A percentile compares a stretch with the other conserved stretches of the same genome.
These are phyloP conservation scores for Tachypleus tridentatus DNA, from an alignment of 1,140 invertebrate genomes.

Conservation along the genomic window DNA sequence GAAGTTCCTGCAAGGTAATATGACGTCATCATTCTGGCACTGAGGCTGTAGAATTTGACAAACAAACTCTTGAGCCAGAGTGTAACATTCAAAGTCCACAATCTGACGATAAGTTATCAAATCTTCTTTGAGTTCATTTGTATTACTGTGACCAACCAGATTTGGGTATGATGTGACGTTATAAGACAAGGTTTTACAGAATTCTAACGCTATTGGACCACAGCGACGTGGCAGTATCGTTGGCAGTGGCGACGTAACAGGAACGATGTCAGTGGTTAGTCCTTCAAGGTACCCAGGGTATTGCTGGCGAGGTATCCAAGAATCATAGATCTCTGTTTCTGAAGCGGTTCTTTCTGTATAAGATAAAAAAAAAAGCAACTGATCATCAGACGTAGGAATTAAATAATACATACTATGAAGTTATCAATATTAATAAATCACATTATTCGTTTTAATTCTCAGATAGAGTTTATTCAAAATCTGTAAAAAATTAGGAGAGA, in stretches of 20 bases:
- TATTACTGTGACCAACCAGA: conserved; percentile 48
- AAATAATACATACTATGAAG: too few species aligned
- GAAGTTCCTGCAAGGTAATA: conserved; percentile 65
- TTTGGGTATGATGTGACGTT: conserved; percentile 76
- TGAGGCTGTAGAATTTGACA: conserved; percentile 70
- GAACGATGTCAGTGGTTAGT: conserved; percentile 38
- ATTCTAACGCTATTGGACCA: conserved; percentile 47
- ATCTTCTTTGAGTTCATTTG: conserved; percentile 55
- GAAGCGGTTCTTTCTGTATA: conserved; percentile 15
- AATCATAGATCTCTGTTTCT: conserved; percentile 11
- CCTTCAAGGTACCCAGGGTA: conserved; percentile 27
- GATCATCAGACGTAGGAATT: too few species aligned
- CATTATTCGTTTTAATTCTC: too few species aligned
- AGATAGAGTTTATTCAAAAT: too few species aligned
- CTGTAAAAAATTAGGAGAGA: too few species aligned
- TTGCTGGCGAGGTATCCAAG: conserved; percentile 20
- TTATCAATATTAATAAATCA: too few species aligned
- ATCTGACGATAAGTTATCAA: conserved; percentile 66
- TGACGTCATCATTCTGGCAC: conserved; percentile 46
- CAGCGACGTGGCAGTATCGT: conserved; percentile 45
- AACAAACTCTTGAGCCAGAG: conserved; percentile 69
- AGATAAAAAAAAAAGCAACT: too few species aligned
- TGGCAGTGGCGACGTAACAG: conserved; percentile 27
- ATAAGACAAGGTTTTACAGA: conserved; percentile 53
- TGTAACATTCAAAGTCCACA: conserved; percentile 74